A percentile compares a stretch with the other conserved stretches of the same genome.
Conservation (phyloP, 2,113 vertebrate species). For the Daboia siamensis region DNA sequence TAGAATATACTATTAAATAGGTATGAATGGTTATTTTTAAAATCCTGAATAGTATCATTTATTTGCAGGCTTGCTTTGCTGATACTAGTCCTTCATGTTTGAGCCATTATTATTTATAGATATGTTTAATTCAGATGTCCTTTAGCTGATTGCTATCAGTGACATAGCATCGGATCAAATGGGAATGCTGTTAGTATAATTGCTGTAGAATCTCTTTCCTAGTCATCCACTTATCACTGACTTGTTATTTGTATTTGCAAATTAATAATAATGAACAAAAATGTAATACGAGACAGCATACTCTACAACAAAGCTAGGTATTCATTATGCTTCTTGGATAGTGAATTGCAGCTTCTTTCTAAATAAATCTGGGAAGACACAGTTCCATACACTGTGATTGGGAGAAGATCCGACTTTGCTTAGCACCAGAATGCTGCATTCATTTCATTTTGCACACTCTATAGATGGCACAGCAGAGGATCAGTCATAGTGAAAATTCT, state of each 20-base stretch:
- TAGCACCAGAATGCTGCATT: slow-evolving; percentile 29
- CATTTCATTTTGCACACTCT: slow-evolving; percentile 2
- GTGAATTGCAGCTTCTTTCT: slow-evolving; percentile 40
- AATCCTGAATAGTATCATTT: not conserved
- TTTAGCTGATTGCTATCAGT: not conserved
- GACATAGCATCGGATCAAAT: not conserved
- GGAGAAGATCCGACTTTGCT: slow-evolving; percentile 10
- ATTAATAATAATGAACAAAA: slow-evolving; percentile 44
- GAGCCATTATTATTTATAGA: not conserved
- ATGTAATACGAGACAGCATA: slow-evolving; percentile 40
- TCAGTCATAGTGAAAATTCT: slow-evolving; percentile 91
- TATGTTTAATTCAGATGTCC: not conserved
- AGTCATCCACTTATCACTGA: slow-evolving; percentile 19
- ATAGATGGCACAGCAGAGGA: not conserved
- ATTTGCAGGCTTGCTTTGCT: not conserved
- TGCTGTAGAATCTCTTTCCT: not conserved
- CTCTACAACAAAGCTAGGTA: slow-evolving; percentile 24
- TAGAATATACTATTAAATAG: not conserved
- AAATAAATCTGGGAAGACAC: not conserved
- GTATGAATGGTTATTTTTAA: not conserved
- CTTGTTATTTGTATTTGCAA: slow-evolving; percentile 38
- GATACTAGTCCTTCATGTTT: not conserved
- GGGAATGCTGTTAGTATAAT: not conserved
- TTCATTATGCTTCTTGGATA: slow-evolving; percentile 38
- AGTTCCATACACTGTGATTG: not conserved